Conservation (phyloP, 2,888 invertebrate genomes). For the Microdon myrmicae region DNA sequence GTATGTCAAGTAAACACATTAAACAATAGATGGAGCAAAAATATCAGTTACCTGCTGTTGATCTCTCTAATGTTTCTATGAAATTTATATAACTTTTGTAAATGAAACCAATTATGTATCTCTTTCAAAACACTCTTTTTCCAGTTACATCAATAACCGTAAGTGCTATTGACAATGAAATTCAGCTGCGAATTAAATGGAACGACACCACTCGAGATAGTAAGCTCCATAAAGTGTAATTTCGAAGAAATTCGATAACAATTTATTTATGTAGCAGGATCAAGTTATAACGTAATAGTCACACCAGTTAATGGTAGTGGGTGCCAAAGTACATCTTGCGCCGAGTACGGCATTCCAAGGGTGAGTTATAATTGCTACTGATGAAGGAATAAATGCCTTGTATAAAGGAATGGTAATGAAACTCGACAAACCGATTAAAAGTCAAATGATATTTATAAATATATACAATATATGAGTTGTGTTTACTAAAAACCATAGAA, state of each 20-base stretch:
- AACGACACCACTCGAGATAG: conserved; percentile 60
- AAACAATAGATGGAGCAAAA: too few relatives aligned
- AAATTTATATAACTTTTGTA: neutral
- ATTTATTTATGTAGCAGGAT: conserved; percentile 53
- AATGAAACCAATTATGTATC: neutral
- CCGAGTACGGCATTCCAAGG: conserved; percentile 56
- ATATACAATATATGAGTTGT: too few relatives aligned
- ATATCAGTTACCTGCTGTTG: too few relatives aligned
- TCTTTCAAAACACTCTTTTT: neutral
- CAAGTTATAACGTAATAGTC: conserved; percentile 60
- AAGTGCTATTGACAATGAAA: conserved; percentile 55
- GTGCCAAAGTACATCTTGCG: conserved; percentile 59
- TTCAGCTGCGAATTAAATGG: conserved; percentile 60
- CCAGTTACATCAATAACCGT: conserved; percentile 56
- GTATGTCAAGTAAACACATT: conserved; percentile 5
- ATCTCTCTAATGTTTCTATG: neutral
- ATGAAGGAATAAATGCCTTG: too few relatives aligned
- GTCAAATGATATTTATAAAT: too few relatives aligned
- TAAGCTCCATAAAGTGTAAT: too few relatives aligned
- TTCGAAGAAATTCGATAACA: too few relatives aligned
- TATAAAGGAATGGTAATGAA: too few relatives aligned
- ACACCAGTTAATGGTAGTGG: conserved; percentile 57
- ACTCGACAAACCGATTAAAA: too few relatives aligned
- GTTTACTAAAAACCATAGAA: too few relatives aligned
- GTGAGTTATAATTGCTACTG: too few relatives aligned